Evolutionary conservation across 2,888 invertebrate genomes (phyloP).

Genomic region (Orthosia incerta): DNA sequence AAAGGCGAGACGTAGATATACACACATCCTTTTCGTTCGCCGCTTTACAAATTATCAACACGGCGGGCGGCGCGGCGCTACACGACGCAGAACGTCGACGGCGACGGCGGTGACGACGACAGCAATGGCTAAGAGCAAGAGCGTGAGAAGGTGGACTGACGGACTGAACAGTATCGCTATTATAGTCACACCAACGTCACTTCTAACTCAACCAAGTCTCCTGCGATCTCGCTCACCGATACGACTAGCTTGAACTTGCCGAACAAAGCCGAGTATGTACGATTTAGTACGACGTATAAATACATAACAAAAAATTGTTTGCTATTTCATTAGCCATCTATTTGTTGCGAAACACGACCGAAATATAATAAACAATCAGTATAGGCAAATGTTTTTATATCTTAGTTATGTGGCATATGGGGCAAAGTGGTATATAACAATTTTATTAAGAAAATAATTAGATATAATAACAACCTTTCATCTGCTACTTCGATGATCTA

Average conservation of each 20-base stretch:
- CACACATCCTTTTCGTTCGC: slow-evolving; percentile 89
- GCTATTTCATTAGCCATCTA: slow-evolving; percentile 78
- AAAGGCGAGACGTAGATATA: slow-evolving; percentile 91
- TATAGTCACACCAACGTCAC: slow-evolving; percentile 84
- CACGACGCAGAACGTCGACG: slow-evolving; percentile 72
- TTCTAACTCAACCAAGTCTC: slow-evolving; percentile 76
- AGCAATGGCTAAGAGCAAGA: slow-evolving; percentile 71
- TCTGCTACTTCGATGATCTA: background rate
- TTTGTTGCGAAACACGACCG: slow-evolving; percentile 75
- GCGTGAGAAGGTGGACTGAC: slow-evolving; percentile 77
- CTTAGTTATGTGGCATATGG: slow-evolving; percentile 36
- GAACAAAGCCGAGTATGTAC: slow-evolving; percentile 80
- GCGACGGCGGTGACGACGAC: slow-evolving; percentile 71
- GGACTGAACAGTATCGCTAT: slow-evolving; percentile 81
- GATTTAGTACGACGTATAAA: slow-evolving; percentile 79
- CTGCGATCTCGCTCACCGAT: slow-evolving; percentile 84
- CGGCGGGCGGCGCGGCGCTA: slow-evolving; percentile 73
- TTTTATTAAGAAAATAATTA: background rate
- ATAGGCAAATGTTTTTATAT: slow-evolving; percentile 40
- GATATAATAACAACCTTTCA: background rate
- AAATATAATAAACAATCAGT: slow-evolving; percentile 66
- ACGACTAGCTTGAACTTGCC: slow-evolving; percentile 79
- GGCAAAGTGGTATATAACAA: slow-evolving; percentile 11
- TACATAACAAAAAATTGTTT: slow-evolving; percentile 75
- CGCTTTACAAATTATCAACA: slow-evolving; percentile 89